These are phyloP conservation scores for Hyles lineata DNA, from an alignment of 2,888 invertebrate species.

Conservation along the genomic window DNA sequence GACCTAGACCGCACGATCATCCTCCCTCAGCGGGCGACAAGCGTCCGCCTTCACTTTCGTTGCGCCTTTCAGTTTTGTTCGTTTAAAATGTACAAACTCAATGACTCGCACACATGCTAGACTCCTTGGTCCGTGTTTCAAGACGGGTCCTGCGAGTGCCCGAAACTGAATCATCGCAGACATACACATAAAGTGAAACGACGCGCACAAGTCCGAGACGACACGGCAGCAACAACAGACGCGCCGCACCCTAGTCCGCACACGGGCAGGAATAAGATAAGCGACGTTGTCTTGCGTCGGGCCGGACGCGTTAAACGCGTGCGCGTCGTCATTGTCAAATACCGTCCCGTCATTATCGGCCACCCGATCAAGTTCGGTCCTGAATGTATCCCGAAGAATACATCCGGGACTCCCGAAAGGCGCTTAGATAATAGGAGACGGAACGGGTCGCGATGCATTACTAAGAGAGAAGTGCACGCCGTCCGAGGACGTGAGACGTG, in stretches of 20 bases:
- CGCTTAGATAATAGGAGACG: conserved; percentile 65
- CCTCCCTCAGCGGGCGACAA: conserved; percentile 27
- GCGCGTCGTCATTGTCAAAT: too few species aligned
- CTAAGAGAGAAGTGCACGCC: too few species aligned
- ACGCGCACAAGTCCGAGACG: too few species aligned
- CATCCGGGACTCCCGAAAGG: conserved; percentile 50
- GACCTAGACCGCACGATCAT: conserved; percentile 53
- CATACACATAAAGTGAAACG: conserved; percentile 42
- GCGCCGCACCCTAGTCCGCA: too few species aligned
- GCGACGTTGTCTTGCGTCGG: too few species aligned
- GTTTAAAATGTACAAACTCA: conserved; percentile 63
- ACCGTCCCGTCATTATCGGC: too few species aligned
- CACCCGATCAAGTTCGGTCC: too few species aligned
- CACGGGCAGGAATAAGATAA: too few species aligned
- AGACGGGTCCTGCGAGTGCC: conserved; percentile 88
- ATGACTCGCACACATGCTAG: conserved; percentile 88
- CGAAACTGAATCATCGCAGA: conserved; percentile 70
- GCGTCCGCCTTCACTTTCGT: conserved; percentile 29
- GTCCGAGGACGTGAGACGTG: too few species aligned
- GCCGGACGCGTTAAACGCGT: too few species aligned
- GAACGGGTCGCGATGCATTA: conserved; percentile 84
- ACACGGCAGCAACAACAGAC: too few species aligned
- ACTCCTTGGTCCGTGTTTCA: conserved; percentile 76
- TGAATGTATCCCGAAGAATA: conserved; percentile 32
- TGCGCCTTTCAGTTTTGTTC: conserved; percentile 28